These are phyloP conservation scores for Hololepta plana DNA, from an alignment of 2,888 invertebrate species.

Conservation along the genomic window DNA sequence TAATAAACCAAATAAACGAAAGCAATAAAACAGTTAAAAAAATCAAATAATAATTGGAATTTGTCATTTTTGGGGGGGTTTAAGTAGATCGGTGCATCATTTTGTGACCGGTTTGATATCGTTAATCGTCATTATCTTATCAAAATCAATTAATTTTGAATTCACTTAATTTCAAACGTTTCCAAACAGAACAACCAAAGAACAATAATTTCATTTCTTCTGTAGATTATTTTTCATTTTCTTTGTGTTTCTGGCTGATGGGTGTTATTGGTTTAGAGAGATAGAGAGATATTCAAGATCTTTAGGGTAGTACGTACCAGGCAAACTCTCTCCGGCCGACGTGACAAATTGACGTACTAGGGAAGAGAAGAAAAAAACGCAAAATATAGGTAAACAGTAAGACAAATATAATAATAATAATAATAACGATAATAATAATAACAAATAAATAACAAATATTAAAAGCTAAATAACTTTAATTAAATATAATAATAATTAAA, in stretches of 20 bases:
- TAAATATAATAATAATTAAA: conserved; percentile 22
- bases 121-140: conserved; percentile 1
- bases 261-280: conserved; percentile 27
- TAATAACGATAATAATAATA: conserved; percentile 12
- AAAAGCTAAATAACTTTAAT: conserved; percentile 26
- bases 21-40: conserved; percentile 11
- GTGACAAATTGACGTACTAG: conserved; percentile 34
- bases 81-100: conserved; percentile 5
- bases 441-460: conserved; percentile 15
- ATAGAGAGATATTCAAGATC: conserved; percentile 26
- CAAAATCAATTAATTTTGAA: not conserved
- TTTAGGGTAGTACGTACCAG: conserved; percentile 30
- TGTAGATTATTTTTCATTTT: no score
- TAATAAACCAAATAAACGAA: conserved; percentile 15
- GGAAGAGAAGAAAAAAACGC: conserved; percentile 31
- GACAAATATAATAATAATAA: conserved; percentile 20
- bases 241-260: conserved; percentile 24
- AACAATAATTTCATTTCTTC: no score
- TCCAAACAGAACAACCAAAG: conserved; percentile 28
- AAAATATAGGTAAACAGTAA: conserved; percentile 30
- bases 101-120: conserved; percentile 1
- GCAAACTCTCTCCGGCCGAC: conserved; percentile 32
- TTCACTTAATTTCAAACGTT: conserved; percentile 11
- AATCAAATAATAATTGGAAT: conserved; percentile 10
- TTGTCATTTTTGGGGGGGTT: conserved; percentile 9